Evolutionary conservation across 2,113 vertebrate genomes (phyloP).

Genomic region (Mobula hypostoma): DNA sequence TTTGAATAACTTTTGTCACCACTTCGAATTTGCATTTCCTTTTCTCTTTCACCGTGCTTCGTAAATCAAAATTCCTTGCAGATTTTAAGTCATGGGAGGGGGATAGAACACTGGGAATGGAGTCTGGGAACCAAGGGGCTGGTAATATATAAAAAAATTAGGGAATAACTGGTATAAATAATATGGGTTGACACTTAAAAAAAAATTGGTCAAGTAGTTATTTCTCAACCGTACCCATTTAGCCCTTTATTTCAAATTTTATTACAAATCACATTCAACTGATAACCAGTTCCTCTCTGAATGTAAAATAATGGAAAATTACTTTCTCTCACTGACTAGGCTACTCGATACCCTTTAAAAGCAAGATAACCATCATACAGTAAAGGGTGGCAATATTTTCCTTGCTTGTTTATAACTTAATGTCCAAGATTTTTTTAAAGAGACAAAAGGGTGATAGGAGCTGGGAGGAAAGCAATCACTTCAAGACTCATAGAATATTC

Average conservation of each 20-base stretch:
- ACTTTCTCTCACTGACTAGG: background rate
- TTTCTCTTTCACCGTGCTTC: too few species aligned
- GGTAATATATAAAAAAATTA: too few species aligned
- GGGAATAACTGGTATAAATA: background rate
- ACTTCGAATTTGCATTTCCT: too few species aligned
- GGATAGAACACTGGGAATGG: too few species aligned
- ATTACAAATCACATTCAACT: background rate
- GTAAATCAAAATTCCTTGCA: too few species aligned
- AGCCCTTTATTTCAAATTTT: too few species aligned
- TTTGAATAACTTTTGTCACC: too few species aligned
- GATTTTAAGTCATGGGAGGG: too few species aligned
- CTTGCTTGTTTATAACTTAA: background rate
- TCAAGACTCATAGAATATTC: background rate
- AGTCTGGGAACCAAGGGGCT: too few species aligned
- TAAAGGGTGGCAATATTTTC: background rate
- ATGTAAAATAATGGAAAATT: too few species aligned
- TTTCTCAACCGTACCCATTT: too few species aligned
- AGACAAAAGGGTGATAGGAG: background rate
- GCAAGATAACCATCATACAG: background rate
- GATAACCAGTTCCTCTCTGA: background rate
- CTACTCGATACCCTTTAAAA: background rate
- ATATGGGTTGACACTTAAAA: background rate
- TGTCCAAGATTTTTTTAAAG: background rate
- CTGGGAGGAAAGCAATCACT: background rate
- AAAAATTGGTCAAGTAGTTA: background rate